These are phyloP conservation scores for Toxotes chatareus DNA, from an alignment of 2,113 vertebrate genomes.

Conservation along the genomic window DNA sequence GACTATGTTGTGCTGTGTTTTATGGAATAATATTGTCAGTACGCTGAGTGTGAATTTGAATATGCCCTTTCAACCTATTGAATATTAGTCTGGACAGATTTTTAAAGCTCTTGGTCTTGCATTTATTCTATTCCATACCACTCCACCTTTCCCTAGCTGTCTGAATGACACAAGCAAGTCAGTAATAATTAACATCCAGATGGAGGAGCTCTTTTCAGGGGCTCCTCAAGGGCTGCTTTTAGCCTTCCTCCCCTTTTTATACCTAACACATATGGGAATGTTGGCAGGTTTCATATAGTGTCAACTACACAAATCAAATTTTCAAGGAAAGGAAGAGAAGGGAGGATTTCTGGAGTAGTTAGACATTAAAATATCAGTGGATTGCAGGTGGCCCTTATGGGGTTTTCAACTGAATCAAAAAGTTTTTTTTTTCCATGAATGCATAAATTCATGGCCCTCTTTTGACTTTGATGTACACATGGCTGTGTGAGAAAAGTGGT, in stretches of 20 bases:
- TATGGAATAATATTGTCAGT: slow-evolving; percentile 24
- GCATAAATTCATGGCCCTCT: neutral
- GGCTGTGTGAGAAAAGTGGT: neutral
- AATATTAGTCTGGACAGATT: slow-evolving; percentile 32
- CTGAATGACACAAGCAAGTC: slow-evolving; percentile 49
- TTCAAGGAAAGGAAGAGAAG: neutral
- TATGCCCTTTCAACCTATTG: slow-evolving; percentile 41
- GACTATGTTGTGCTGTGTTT: slow-evolving; percentile 29
- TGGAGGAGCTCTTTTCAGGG: slow-evolving; percentile 35
- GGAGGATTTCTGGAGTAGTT: neutral
- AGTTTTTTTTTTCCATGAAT: neutral
- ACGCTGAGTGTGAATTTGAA: slow-evolving; percentile 50
- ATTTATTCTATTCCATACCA: slow-evolving; percentile 5
- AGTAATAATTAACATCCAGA: slow-evolving; percentile 54
- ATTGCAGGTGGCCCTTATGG: slow-evolving; percentile 4
- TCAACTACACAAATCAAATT: slow-evolving; percentile 14
- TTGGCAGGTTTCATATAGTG: slow-evolving; percentile 35
- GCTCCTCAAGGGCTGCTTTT: slow-evolving; percentile 31
- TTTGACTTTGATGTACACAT: slow-evolving; percentile 2
- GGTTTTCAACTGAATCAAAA: neutral
- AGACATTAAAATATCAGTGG: slow-evolving; percentile 8
- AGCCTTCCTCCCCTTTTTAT: slow-evolving; percentile 16
- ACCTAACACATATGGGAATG: slow-evolving; percentile 25
- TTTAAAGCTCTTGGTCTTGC: slow-evolving; percentile 12
- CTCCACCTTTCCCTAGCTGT: slow-evolving; percentile 20